A percentile compares a stretch with the other conserved stretches of the same genome.
phyloP scores from a whole-genome alignment of 2,888 invertebrate species.

The Tipula unca region DNA sequence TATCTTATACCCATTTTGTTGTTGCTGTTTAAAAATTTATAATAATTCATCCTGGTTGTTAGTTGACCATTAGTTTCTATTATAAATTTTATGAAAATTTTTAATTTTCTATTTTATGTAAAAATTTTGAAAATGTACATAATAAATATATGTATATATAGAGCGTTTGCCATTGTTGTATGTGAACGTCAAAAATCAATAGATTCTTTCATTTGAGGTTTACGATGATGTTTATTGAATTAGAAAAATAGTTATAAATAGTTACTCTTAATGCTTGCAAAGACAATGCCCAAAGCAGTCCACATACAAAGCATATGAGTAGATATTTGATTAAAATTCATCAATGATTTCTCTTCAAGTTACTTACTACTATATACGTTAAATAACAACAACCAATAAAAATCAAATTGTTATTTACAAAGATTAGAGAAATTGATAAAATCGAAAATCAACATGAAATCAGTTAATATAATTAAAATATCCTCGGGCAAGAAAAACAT shows the following conservation, averaged over 20 bases:
- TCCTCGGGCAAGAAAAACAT: neutral
- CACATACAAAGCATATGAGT: neutral
- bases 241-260: no score
- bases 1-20: neutral
- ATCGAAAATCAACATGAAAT: neutral
- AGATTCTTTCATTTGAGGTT: no score
- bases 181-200: no score
- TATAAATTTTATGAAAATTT: neutral
- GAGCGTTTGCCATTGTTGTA: neutral
- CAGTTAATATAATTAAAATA: constrained; percentile 14
- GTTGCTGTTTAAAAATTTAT: neutral
- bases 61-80: neutral
- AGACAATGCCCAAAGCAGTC: neutral
- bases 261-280: neutral
- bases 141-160: neutral
- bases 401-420: neutral
- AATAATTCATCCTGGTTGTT: neutral
- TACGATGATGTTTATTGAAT: no score
- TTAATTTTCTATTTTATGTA: neutral
- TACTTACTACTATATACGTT: neutral
- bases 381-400: neutral
- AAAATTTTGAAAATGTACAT: neutral
- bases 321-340: neutral
- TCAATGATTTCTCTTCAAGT: neutral
- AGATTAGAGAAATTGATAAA: neutral